Evolutionary conservation across 2,888 invertebrate genomes (phyloP).

Genomic region (Baccha elongata): DNA sequence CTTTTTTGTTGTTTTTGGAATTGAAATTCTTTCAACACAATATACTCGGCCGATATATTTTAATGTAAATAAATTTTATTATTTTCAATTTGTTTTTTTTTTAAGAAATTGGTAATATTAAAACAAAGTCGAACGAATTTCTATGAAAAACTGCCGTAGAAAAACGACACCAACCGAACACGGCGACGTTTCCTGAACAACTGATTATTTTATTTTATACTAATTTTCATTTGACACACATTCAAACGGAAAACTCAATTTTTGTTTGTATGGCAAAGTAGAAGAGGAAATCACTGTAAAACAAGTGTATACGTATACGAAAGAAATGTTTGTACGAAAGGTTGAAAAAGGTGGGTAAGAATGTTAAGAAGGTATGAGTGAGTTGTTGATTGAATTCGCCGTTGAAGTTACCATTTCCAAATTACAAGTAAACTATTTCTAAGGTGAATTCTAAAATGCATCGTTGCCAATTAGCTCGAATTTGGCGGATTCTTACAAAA

Average conservation of each 20-base stretch:
- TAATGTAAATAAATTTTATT: neutral
- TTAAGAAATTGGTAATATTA: constrained; percentile 11
- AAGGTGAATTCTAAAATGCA: no score
- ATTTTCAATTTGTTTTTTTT: constrained; percentile 17
- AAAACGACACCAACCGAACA: constrained; percentile 70
- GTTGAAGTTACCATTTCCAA: constrained; percentile 26
- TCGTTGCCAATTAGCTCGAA: no score
- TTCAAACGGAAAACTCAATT: constrained; percentile 52
- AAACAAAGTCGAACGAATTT: constrained; percentile 22
- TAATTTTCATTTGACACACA: constrained; percentile 42
- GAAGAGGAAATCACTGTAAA: neutral
- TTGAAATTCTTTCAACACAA: neutral
- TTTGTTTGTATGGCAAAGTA: constrained; percentile 11
- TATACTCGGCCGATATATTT: neutral
- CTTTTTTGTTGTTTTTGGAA: neutral
- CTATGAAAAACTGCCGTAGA: constrained; percentile 28
- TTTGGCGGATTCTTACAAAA: no score
- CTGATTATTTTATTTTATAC: constrained; percentile 45
- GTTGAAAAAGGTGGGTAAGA: neutral
- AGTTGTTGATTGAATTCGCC: constrained; percentile 48
- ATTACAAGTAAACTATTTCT: no score
- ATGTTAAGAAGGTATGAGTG: constrained; percentile 18
- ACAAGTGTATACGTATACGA: constrained; percentile 2
- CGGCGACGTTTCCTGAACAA: constrained; percentile 71
- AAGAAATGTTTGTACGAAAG: constrained; percentile 2